Percentiles rank a stretch among this genome's conserved stretches.
Evolutionary conservation across 1,140 invertebrate genomes (phyloP).

Genomic region (Linepithema humile): DNA sequence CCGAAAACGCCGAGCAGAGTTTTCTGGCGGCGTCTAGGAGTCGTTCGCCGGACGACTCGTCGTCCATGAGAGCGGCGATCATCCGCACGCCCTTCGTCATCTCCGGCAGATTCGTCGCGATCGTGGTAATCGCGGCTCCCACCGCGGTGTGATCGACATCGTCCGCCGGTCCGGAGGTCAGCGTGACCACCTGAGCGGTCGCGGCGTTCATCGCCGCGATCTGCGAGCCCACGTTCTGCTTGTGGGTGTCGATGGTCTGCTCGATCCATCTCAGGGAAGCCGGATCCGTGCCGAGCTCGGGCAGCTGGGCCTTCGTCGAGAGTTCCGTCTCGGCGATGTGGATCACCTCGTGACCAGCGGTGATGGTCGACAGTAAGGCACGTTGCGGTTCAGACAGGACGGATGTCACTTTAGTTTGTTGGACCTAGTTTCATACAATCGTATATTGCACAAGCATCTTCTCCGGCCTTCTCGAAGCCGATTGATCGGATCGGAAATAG

Average conservation of each 20-base stretch:
- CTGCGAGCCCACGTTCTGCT: conserved; percentile 97
- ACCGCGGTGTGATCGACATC: conserved; percentile 97
- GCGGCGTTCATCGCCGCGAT: conserved; percentile 99
- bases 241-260: conserved; percentile 96
- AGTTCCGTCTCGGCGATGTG: conserved; percentile 93
- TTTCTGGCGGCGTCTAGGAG: conserved; percentile 96
- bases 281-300: conserved; percentile 92
- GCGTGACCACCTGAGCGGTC: conserved; percentile 98
- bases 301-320: conserved; percentile 89
- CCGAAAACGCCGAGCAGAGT: conserved; percentile 97
- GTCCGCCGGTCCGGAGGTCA: conserved; percentile 93
- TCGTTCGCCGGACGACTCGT: conserved; percentile 91
- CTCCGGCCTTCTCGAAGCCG: neutral
- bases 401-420: conserved; percentile 93
- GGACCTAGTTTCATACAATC: conserved; percentile 86
- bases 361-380: conserved; percentile 95
- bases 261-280: conserved; percentile 97
- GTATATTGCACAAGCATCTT: neutral
- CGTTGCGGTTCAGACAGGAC: conserved; percentile 95
- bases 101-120: conserved; percentile 97
- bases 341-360: conserved; percentile 93
- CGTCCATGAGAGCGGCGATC: conserved; percentile 97
- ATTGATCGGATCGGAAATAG: conserved; percentile 5
- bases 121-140: conserved; percentile 98
- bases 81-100: conserved; percentile 97